A percentile compares a stretch with the other conserved stretches of the same genome.
phyloP scores from a whole-genome alignment of 2,113 vertebrate species.

The Oncorhynchus mykiss region DNA sequence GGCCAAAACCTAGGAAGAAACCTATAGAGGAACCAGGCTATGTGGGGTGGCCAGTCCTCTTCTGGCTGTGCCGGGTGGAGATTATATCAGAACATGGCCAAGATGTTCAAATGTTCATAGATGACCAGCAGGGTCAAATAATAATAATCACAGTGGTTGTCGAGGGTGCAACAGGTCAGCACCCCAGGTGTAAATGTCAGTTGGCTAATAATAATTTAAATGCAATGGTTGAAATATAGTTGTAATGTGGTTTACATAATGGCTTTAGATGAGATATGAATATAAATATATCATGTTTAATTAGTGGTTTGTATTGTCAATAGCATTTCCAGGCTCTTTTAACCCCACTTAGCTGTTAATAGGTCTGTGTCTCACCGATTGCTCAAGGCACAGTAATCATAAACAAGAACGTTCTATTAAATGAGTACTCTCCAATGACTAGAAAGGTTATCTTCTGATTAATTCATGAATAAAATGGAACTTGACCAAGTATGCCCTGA shows the following conservation, averaged over 20 bases:
- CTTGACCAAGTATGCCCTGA: slow-evolving; percentile 3
- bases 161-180: too few species aligned
- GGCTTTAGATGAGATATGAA: not conserved
- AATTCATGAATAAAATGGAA: slow-evolving; percentile 24
- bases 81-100: too few species aligned
- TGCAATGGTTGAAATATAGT: not conserved
- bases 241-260: slow-evolving; percentile 7
- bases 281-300: not conserved
- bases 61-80: too few species aligned
- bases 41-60: too few species aligned
- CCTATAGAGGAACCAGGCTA: too few species aligned
- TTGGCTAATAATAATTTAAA: not conserved
- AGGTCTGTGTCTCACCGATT: slow-evolving; percentile 36
- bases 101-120: too few species aligned
- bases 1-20: too few species aligned
- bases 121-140: too few species aligned
- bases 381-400: slow-evolving; percentile 35
- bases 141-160: too few species aligned
- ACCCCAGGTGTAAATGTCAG: too few species aligned
- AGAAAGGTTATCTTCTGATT: slow-evolving; percentile 42
- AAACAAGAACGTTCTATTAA: slow-evolving; percentile 47
- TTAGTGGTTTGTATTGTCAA: slow-evolving; percentile 1
- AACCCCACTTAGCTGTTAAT: slow-evolving; percentile 22
- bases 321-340: slow-evolving; percentile 3
- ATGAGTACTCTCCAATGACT: slow-evolving; percentile 20